Percentiles rank a stretch among this genome's conserved stretches.
Evolutionary conservation across 2,888 invertebrate genomes (phyloP).

Genomic region (Xylota segnis): DNA sequence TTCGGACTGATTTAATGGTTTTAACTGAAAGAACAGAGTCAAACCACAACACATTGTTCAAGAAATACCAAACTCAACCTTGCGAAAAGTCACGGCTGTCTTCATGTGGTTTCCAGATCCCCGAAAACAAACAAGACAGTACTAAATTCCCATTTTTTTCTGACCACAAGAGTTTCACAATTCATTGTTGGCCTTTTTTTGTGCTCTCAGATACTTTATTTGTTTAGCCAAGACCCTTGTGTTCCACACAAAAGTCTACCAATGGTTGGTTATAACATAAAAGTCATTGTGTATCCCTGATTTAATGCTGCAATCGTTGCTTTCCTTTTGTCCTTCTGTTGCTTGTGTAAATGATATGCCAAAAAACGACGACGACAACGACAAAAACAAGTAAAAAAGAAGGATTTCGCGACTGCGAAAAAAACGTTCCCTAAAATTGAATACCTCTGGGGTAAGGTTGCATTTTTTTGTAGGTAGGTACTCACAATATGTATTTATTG

Average conservation of each 20-base stretch:
- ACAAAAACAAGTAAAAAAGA: constrained; percentile 26
- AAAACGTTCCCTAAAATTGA: constrained; percentile 5
- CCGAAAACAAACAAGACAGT: constrained; percentile 55
- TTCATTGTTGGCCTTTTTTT: constrained; percentile 40
- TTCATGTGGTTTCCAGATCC: constrained; percentile 59
- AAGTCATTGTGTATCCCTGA: constrained; percentile 65
- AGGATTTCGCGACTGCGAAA: constrained; percentile 32
- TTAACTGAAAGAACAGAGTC: no score
- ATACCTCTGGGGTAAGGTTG: not conserved
- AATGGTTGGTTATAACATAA: constrained; percentile 29
- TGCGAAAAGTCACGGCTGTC: constrained; percentile 46
- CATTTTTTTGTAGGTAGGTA: not conserved
- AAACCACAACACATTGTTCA: no score
- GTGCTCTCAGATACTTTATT: constrained; percentile 22
- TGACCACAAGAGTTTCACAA: constrained; percentile 36
- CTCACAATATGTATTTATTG: not conserved
- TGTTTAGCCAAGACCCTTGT: constrained; percentile 30
- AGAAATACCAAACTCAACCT: constrained; percentile 44
- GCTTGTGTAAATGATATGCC: constrained; percentile 43
- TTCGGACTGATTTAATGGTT: no score
- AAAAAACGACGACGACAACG: no score
- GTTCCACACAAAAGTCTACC: constrained; percentile 45
- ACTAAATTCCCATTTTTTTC: constrained; percentile 17
- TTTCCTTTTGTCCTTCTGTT: constrained; percentile 44
- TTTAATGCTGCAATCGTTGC: constrained; percentile 48